phyloP scores from a whole-genome alignment of 1,140 invertebrate species.

The Zelostemma sp. region DNA sequence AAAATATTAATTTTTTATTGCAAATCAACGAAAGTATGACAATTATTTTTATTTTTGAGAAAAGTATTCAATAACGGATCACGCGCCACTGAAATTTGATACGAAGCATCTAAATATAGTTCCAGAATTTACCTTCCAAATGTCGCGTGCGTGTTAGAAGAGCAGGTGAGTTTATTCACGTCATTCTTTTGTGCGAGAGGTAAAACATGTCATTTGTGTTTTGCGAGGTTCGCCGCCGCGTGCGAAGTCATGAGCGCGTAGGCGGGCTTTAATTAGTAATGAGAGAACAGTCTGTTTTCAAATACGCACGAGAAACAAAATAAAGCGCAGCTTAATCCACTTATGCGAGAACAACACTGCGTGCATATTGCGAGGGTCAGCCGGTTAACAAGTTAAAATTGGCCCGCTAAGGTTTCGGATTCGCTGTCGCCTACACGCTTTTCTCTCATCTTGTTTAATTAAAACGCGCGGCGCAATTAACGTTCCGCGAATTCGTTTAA shows the following conservation, averaged over 20 bases:
- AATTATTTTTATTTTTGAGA: neutral
- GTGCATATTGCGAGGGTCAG: conserved; percentile 9
- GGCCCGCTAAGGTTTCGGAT: conserved; percentile 6
- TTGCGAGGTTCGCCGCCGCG: neutral
- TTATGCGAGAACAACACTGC: conserved; percentile 7
- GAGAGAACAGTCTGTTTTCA: neutral
- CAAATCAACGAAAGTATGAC: no score
- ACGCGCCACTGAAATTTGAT: neutral
- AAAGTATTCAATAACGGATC: neutral
- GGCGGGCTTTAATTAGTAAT: neutral
- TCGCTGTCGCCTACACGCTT: neutral
- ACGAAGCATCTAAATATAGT: conserved; percentile 1
- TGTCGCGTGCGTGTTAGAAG: neutral
- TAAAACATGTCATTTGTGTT: neutral
- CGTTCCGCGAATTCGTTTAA: no score
- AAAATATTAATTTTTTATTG: neutral
- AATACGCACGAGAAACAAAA: neutral
- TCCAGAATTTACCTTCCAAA: neutral
- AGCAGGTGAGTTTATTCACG: neutral
- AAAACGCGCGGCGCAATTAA: neutral
- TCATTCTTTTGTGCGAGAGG: neutral
- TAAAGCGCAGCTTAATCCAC: conserved; percentile 8
- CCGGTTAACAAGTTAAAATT: conserved; percentile 15
- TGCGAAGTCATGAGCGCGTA: neutral
- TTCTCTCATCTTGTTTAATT: neutral